Evolutionary conservation across 2,797 vertebrate genomes (phyloP).

Genomic region (Dermochelys coriacea): DNA sequence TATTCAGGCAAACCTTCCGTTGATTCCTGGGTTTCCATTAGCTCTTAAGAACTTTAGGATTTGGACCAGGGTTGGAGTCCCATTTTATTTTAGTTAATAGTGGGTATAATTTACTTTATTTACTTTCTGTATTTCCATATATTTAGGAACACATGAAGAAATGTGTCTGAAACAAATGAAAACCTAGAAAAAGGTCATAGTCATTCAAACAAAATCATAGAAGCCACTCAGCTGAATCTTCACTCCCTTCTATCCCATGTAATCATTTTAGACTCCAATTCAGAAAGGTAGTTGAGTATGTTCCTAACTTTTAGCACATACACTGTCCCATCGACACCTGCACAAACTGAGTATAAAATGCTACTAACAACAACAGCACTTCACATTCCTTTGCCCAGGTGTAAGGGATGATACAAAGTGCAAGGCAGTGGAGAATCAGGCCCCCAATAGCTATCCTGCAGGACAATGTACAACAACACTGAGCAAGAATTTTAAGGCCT

Average conservation of each 20-base stretch:
- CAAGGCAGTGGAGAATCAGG: background rate
- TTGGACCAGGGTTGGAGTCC: background rate
- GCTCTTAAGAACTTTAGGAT: background rate
- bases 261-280: background rate
- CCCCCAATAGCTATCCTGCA: background rate
- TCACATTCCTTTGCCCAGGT: background rate
- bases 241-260: background rate
- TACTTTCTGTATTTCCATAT: background rate
- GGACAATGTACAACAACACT: background rate
- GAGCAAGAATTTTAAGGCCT: background rate
- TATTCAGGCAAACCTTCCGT: background rate
- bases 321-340: background rate
- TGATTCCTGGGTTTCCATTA: background rate
- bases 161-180: background rate
- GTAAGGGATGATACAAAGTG: background rate
- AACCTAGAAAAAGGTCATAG: background rate
- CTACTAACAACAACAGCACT: background rate
- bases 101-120: background rate
- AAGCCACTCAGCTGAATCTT: background rate
- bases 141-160: background rate
- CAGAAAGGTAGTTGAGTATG: rapidly evolving
- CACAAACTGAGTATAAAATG: background rate
- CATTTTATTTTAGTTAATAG: background rate
- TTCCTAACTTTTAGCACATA: background rate
- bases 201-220: background rate